phyloP scores from a whole-genome alignment of 2,797 vertebrate genomes.

The Thaleichthys pacificus region DNA sequence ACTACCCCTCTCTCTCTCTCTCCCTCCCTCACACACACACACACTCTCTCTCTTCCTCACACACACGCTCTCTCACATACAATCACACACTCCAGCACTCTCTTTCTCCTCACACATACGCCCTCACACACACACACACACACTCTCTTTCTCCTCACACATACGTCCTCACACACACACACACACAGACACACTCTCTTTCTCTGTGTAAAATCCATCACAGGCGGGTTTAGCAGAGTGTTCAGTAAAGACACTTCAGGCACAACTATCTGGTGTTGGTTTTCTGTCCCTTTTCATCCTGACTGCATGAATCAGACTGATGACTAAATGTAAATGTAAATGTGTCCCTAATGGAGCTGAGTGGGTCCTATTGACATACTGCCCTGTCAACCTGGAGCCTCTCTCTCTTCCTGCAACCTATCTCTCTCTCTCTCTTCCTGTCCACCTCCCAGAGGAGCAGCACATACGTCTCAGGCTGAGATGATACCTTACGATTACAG shows the following conservation, averaged over 20 bases:
- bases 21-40: too few species aligned
- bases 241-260: slow-evolving; percentile 72
- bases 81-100: too few species aligned
- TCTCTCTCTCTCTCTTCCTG: slow-evolving; percentile 29
- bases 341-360: slow-evolving; percentile 47
- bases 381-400: slow-evolving; percentile 8
- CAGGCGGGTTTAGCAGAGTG: slow-evolving; percentile 68
- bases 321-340: too few species aligned
- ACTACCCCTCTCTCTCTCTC: too few species aligned
- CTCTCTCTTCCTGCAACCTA: slow-evolving; percentile 20
- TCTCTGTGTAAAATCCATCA: slow-evolving; percentile 56
- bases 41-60: too few species aligned
- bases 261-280: slow-evolving; percentile 42
- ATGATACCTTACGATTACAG: slow-evolving; percentile 49
- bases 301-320: slow-evolving; percentile 53
- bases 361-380: slow-evolving; percentile 24
- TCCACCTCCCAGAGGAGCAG: slow-evolving; percentile 18
- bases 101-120: too few species aligned
- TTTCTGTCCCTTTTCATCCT: slow-evolving; percentile 29
- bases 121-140: too few species aligned
- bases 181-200: slow-evolving; percentile 19
- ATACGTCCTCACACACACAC: neutral
- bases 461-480: slow-evolving; percentile 17
- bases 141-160: neutral
- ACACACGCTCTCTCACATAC: too few species aligned